Evolutionary conservation across 1,140 invertebrate species (phyloP).

Genomic region (Lucilia sericata): DNA sequence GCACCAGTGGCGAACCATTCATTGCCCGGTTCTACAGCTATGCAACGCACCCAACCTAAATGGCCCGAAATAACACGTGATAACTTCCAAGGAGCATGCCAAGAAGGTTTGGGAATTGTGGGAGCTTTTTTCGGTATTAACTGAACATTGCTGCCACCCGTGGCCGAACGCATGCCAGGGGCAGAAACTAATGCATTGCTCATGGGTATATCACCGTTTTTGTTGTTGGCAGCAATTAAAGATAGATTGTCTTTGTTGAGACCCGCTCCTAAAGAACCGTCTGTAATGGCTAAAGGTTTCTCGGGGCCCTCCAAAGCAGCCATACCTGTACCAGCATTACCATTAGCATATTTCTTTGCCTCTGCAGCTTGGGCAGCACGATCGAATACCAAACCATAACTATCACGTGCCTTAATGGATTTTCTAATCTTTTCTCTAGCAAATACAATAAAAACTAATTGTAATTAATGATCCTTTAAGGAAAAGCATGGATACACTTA

Average conservation of each 20-base stretch:
- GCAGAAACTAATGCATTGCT: conserved; percentile 44
- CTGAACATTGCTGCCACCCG: conserved; percentile 61
- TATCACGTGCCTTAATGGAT: conserved; percentile 85
- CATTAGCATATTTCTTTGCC: conserved; percentile 71
- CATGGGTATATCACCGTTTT: conserved; percentile 44
- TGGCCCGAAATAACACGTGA: conserved; percentile 94
- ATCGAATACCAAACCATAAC: conserved; percentile 88
- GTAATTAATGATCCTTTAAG: background rate
- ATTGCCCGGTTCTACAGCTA: conserved; percentile 97
- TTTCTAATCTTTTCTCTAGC: conserved; percentile 82
- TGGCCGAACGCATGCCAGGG: conserved; percentile 40
- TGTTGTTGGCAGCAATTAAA: conserved; percentile 42
- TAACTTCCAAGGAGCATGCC: conserved; percentile 99
- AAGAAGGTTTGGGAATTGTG: conserved; percentile 94
- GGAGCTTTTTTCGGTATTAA: conserved; percentile 83
- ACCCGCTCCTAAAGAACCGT: conserved; percentile 47
- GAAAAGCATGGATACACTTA: conserved; percentile 72
- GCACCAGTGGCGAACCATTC: conserved; percentile 85
- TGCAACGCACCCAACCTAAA: conserved; percentile 97
- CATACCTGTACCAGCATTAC: conserved; percentile 46
- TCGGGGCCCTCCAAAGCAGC: conserved; percentile 39
- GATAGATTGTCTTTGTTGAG: conserved; percentile 63
- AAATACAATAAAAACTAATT: conserved; percentile 52
- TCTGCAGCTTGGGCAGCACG: conserved; percentile 77
- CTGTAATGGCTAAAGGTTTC: conserved; percentile 49